Base-by-base conservation (phyloP, 2,797 vertebrate species). In the Tokudaia tokunoshimensis region DNA sequence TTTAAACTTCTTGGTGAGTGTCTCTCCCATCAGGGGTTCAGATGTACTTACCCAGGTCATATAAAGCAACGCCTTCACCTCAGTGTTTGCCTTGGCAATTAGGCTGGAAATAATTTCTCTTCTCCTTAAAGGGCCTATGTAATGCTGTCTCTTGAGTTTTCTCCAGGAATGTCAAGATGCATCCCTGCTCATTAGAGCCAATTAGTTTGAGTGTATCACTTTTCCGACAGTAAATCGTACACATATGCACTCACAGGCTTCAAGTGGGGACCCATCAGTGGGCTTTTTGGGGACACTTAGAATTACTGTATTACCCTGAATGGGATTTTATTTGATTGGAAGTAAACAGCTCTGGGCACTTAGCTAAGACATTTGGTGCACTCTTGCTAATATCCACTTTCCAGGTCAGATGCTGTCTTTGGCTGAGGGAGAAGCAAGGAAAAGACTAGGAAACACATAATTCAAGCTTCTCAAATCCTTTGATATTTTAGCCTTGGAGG, bases 61-160 rank as follows among this genome's bases (percentile, higher is more conserved):
- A 61, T 87, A 90, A 63, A 76, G 31, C 26, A 9, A 70, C 17
- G 55, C 14, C 57, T 8, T 67, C 29, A 63, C 47, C n/a, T 87
- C 81, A 34, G 76, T 70, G n/a, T 89, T 95, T 96, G 89, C 84
- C 26, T 63, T n/a, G 81, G 44, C 75, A 12, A 1, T 95, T 94
- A 95, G 96, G 87, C 59, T 89, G 76, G 92, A 95, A 98, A 94
- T 97, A 84, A 74, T 91, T 97, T 96, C 92, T 89, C 59, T 97
- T 91, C 26, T 90, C 76, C 6, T 34, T 87, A 31, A 63, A 96
- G 57, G 37, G 55, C 22, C 65, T 80, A 8, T 7, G 37, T 57
- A 79, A 44, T 61, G 57, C 41, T 17, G 5, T 94, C 61, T 15
- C 22, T 0, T 2, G 3, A 10, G 74, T 89, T 63, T 65, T 89